Percentiles rank a stretch among this genome's conserved stretches.
phyloP scores from a whole-genome alignment of 35 echinoderm and acorn worm genomes.

The Nesometra sesokonis region DNA sequence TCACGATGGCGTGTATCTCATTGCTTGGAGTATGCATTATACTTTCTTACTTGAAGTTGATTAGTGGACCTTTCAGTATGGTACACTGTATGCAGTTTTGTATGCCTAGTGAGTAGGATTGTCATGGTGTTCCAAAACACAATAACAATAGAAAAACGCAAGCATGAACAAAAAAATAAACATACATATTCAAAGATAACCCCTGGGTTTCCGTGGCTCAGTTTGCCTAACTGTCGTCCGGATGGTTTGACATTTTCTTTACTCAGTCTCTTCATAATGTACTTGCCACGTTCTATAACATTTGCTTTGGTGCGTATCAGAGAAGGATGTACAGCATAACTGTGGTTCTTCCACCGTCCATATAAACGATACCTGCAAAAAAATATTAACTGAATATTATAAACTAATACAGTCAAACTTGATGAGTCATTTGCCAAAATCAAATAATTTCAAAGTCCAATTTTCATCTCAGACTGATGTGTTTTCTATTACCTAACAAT shows the following conservation, averaged over 20 bases:
- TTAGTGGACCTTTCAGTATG: too few species aligned
- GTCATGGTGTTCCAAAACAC: too few species aligned
- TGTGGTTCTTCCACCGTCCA: conserved; percentile 76
- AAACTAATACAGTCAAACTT: too few species aligned
- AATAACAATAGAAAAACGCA: not conserved
- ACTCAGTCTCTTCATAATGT: conserved; percentile 98
- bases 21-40: too few species aligned
- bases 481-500: too few species aligned
- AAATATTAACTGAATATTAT: not conserved
- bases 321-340: conserved; percentile 54
- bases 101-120: too few species aligned
- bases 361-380: conserved; percentile 69
- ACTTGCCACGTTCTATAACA: conserved; percentile 64
- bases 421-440: too few species aligned
- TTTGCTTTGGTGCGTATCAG: conserved; percentile 79
- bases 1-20: too few species aligned
- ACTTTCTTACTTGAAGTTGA: too few species aligned
- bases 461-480: too few species aligned
- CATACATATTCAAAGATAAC: conserved; percentile 98
- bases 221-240: conserved; percentile 87
- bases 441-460: too few species aligned
- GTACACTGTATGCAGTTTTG: too few species aligned
- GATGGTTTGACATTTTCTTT: conserved; percentile 89
- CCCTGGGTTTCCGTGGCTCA: conserved; percentile 88
- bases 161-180: not conserved